Conservation (phyloP, 2,888 invertebrate species). For the Sinentomon sp. region DNA sequence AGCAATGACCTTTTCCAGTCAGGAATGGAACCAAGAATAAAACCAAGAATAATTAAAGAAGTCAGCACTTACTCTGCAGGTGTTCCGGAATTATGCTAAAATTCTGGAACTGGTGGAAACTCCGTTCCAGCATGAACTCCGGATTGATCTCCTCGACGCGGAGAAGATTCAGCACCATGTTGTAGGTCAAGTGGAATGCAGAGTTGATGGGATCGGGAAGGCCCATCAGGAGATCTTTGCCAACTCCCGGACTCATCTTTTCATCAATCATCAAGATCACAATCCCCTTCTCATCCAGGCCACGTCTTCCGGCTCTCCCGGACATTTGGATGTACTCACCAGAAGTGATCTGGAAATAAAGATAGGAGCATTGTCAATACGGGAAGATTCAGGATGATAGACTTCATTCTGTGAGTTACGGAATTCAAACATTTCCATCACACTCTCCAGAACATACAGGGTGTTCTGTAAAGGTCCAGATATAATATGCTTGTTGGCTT, state of each 20-base stretch:
- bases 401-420: too few species aligned
- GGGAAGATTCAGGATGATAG: too few species aligned
- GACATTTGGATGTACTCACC: slow-evolving; percentile 99
- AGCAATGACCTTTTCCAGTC: too few species aligned
- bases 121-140: slow-evolving; percentile 92
- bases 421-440: too few species aligned
- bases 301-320: slow-evolving; percentile 87
- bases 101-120: slow-evolving; percentile 98
- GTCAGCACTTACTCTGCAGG: slow-evolving; percentile 37
- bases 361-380: too few species aligned
- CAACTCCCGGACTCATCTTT: slow-evolving; percentile 37
- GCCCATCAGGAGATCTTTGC: slow-evolving; percentile 33
- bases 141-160: slow-evolving; percentile 98
- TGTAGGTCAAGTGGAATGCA: slow-evolving; percentile 95
- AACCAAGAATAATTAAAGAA: background rate
- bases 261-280: slow-evolving; percentile 98
- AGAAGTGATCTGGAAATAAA: slow-evolving; percentile 37
- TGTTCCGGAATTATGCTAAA: slow-evolving; percentile 76
- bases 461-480: too few species aligned
- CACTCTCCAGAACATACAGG: too few species aligned
- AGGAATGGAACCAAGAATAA: too few species aligned
- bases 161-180: slow-evolving; percentile 89
- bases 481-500: too few species aligned
- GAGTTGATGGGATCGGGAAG: slow-evolving; percentile 90
- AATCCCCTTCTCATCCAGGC: slow-evolving; percentile 84